Evolutionary conservation across 2,797 vertebrate genomes (phyloP).

Genomic region (Esox masquinongy): DNA sequence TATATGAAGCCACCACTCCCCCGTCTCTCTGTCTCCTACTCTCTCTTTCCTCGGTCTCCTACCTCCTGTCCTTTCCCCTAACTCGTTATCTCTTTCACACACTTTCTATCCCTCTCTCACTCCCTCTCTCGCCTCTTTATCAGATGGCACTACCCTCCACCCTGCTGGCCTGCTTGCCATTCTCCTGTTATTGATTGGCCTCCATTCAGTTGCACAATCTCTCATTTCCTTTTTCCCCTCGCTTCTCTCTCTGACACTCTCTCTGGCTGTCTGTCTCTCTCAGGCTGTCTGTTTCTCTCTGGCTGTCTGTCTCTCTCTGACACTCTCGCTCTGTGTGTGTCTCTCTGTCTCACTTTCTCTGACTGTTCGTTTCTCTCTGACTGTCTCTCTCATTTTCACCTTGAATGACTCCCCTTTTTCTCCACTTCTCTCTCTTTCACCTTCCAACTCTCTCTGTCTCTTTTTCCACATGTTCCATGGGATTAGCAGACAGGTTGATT

Average conservation of each 20-base stretch:
- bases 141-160: not conserved
- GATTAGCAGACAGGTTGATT: not conserved
- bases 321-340: no score
- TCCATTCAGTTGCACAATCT: conserved; percentile 1
- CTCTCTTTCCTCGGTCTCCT: not conserved
- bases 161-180: not conserved
- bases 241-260: not conserved
- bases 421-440: not conserved
- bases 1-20: not conserved
- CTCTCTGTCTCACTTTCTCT: not conserved
- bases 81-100: not conserved
- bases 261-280: not conserved
- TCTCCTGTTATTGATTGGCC: not conserved
- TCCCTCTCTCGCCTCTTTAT: not conserved
- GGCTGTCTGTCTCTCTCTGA: not conserved
- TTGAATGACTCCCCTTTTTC: not conserved
- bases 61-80: not conserved
- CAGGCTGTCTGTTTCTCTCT: not conserved
- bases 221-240: not conserved
- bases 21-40: not conserved
- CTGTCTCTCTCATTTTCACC: not conserved
- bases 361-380: not conserved
- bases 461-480: not conserved
- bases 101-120: not conserved
- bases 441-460: not conserved